Evolutionary conservation across 92 coral and sea anemone species (phyloP), one percentile per base, ranked within the genome.

Genomic region (Parazoanthus swiftii): DNA sequence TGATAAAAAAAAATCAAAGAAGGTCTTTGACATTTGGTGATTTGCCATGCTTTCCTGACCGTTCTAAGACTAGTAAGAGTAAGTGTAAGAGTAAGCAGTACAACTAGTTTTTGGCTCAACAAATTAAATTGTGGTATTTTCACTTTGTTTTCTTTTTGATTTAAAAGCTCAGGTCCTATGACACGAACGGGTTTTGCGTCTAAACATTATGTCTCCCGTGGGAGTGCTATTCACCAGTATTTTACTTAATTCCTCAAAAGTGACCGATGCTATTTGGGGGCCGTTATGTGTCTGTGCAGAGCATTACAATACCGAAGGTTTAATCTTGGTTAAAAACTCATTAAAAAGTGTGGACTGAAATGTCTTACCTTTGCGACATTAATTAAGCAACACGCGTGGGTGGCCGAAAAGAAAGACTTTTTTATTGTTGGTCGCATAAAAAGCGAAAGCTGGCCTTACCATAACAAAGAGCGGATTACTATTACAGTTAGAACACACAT

Each of bases 361-460:
- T 76, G 46, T 76, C 25, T 39, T 76, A 11, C 80, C 35, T 11
- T 25, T 79, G n/a, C 82, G 37, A 13, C 35, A 79, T 37, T 46
- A 38, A 81, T 81, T 37, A 81, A 42, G 4, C 46, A 79, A 29
- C 43, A n/a, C 66, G 65, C 82, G 82, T 79, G 82, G 82, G 82
- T 79, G 82, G 82, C 82, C 37, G 37, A 50, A 79, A 44, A 26
- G 25, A 48, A 48, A 79, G 39, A 16, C 23, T 50, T 48, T 80
- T 58, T 37, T 54, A 38, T 33, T 56, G 72, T 33, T 23, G 79
- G 43, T 10, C 11, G 21, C 63, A 33, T 29, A 54, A 80, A 58
- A 80, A 76, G 80, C 50, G 48, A 33, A 79, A 23, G 58, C 26
- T n/a, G 37, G 26, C 80, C 56, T 80, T 58, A 29, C 85, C 85